Evolutionary conservation across 2,113 vertebrate species (phyloP).

Genomic region (Crotalus helleri): DNA sequence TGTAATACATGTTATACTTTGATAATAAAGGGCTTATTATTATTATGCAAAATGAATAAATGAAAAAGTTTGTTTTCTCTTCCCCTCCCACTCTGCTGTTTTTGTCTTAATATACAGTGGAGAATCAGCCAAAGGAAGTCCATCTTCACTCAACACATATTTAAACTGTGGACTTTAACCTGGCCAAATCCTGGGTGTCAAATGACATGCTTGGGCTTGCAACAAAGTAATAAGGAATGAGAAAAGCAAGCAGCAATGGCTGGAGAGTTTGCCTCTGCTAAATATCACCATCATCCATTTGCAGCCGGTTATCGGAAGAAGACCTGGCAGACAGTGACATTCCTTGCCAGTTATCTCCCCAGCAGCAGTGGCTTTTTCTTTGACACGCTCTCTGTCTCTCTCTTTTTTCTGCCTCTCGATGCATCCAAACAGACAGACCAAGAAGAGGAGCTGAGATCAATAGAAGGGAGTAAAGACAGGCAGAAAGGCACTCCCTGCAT

Average conservation of each 20-base stretch:
- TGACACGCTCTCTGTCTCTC: neutral
- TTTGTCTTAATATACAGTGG: neutral
- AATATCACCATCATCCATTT: conserved; percentile 21
- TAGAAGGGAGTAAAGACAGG: neutral
- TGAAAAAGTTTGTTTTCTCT: neutral
- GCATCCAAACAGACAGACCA: neutral
- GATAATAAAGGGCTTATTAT: too few species aligned
- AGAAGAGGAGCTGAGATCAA: neutral
- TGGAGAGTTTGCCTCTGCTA: neutral
- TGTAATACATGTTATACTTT: too few species aligned
- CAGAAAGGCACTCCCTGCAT: neutral
- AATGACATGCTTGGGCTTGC: neutral
- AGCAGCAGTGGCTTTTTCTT: neutral
- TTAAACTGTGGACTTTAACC: neutral
- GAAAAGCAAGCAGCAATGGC: conserved; percentile 4
- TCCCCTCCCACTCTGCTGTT: neutral
- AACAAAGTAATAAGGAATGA: conserved; percentile 12
- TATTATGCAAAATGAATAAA: neutral
- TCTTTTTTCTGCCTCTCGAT: neutral
- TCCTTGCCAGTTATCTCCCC: neutral
- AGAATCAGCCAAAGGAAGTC: neutral
- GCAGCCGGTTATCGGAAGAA: conserved; percentile 7
- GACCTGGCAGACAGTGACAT: conserved; percentile 22
- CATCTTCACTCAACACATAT: neutral
- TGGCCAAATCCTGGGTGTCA: neutral